Evolutionary conservation across 2,888 invertebrate species (phyloP).

Genomic region (Unio delphinus): DNA sequence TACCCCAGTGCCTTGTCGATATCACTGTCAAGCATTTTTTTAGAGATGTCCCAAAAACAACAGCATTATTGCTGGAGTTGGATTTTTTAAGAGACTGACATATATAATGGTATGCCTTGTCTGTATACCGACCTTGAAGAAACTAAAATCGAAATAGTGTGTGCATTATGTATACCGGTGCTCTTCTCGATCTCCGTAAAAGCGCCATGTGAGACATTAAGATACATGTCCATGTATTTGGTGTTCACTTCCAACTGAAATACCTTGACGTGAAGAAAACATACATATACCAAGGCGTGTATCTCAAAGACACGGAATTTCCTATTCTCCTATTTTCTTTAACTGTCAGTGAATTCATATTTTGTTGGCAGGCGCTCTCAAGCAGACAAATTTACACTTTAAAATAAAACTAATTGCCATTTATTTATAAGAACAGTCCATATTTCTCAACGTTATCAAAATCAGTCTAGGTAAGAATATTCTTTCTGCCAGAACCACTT

Average conservation of each 20-base stretch:
- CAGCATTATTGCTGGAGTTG: neutral
- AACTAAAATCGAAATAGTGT: neutral
- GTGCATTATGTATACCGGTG: neutral
- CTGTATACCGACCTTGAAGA: neutral
- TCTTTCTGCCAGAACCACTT: too few species aligned
- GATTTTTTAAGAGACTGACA: neutral
- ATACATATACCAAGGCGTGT: too few species aligned
- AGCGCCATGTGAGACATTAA: too few species aligned
- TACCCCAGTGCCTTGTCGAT: too few species aligned
- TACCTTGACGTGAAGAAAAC: neutral
- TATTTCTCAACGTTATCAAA: too few species aligned
- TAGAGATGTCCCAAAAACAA: too few species aligned
- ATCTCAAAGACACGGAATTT: too few species aligned
- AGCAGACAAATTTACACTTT: too few species aligned
- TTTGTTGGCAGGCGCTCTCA: neutral
- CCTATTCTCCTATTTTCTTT: too few species aligned
- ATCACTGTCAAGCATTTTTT: too few species aligned
- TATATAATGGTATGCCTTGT: neutral
- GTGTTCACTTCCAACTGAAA: neutral
- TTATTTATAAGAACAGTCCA: neutral
- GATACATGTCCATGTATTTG: neutral
- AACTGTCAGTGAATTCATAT: neutral
- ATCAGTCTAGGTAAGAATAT: too few species aligned
- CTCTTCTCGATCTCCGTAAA: too few species aligned
- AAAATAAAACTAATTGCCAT: neutral